A percentile compares a stretch with the other conserved stretches of the same genome.
These are phyloP conservation scores for Falco naumanni DNA, from an alignment of 2,797 vertebrate species.

Conservation along the genomic window DNA sequence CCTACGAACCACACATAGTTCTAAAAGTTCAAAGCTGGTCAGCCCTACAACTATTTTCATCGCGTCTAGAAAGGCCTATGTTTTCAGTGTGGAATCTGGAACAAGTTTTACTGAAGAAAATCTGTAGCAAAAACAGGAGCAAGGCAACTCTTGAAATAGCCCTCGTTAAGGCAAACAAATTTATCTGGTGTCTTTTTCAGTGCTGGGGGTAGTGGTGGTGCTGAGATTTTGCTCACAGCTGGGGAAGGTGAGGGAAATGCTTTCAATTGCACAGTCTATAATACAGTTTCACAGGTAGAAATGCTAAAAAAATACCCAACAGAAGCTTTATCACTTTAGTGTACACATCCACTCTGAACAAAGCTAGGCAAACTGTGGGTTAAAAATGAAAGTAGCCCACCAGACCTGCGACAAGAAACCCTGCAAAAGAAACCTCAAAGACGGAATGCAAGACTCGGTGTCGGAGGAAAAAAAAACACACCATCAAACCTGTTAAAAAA, in stretches of 20 bases:
- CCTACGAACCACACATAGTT: neutral
- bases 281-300: neutral
- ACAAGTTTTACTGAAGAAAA: neutral
- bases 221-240: neutral
- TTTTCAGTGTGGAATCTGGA: neutral
- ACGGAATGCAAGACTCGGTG: fast-evolving
- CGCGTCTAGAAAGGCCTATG: fast-evolving
- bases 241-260: neutral
- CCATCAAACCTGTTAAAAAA: fast-evolving
- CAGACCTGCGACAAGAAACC: neutral
- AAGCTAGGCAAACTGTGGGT: neutral
- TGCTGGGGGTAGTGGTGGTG: too few species aligned
- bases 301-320: fast-evolving
- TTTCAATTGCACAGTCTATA: neutral
- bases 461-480: neutral
- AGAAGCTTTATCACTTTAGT: neutral
- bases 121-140: neutral
- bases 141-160: neutral
- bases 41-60: neutral
- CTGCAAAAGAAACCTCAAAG: neutral
- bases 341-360: fast-evolving
- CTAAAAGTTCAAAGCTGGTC: neutral
- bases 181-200: neutral
- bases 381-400: neutral
- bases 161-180: neutral